Conservation (phyloP, 2,888 invertebrate species). For the Chloroclystis v-ata region DNA sequence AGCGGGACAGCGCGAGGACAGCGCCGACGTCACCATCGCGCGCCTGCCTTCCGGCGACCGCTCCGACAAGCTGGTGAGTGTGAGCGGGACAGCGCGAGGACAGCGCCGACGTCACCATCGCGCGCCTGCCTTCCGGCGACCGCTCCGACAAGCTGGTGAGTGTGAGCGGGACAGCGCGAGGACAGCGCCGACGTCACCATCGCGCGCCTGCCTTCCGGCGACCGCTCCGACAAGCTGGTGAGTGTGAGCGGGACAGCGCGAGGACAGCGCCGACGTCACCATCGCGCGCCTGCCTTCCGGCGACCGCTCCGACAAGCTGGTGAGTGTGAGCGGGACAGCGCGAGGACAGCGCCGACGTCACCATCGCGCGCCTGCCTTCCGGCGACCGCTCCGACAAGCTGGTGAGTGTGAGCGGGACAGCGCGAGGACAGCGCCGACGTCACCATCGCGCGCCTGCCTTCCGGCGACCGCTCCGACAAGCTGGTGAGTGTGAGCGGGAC, state of each 20-base stretch:
- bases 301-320: not conserved
- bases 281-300: not conserved
- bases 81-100: conserved; percentile 94
- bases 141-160: conserved; percentile 86
- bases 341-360: not conserved
- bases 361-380: not conserved
- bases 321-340: too few relatives aligned
- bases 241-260: too few relatives aligned
- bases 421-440: not conserved
- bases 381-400: not conserved
- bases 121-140: conserved; percentile 90
- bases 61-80: conserved; percentile 85
- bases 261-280: not conserved
- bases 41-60: conserved; percentile 91
- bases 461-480: not conserved
- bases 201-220: not conserved
- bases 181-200: not conserved
- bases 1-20: conserved; percentile 93
- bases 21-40: conserved; percentile 90
- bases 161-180: too few relatives aligned
- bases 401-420: too few relatives aligned
- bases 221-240: not conserved
- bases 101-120: conserved; percentile 90
- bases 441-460: not conserved
- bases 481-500: too few relatives aligned